phyloP scores from a whole-genome alignment of 2,888 invertebrate genomes.

The Holacanthella duospinosa region DNA sequence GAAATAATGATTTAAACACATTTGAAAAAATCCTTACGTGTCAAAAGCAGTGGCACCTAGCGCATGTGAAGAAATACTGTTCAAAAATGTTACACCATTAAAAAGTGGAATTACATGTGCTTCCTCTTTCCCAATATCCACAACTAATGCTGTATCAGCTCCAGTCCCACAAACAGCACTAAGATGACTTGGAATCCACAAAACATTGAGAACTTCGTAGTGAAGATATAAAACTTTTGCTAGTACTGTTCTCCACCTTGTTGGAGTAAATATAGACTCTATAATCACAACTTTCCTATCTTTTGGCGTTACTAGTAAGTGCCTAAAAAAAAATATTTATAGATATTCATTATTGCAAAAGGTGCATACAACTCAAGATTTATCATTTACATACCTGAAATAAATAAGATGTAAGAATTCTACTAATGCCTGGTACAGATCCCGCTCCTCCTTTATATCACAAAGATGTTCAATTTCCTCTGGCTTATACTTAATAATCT shows the following conservation, averaged over 20 bases:
- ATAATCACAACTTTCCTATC: conserved; percentile 83
- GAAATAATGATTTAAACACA: background rate
- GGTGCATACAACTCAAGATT: background rate
- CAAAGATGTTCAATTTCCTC: conserved; percentile 50
- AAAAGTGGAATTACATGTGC: conserved; percentile 70
- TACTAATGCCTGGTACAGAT: conserved; percentile 73
- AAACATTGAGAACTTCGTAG: conserved; percentile 73
- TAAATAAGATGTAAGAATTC: conserved; percentile 79
- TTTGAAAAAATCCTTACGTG: conserved; percentile 45
- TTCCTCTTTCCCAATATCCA: conserved; percentile 80
- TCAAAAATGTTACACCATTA: conserved; percentile 73
- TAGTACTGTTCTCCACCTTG: conserved; percentile 70
- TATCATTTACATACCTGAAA: conserved; percentile 56
- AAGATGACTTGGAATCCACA: conserved; percentile 76
- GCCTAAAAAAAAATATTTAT: conserved; percentile 47
- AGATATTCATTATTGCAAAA: background rate
- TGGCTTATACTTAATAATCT: conserved; percentile 43
- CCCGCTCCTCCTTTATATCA: conserved; percentile 53
- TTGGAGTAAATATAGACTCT: conserved; percentile 75
- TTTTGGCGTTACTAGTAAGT: conserved; percentile 82
- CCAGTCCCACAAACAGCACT: conserved; percentile 74
- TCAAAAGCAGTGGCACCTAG: conserved; percentile 64
- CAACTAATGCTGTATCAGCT: conserved; percentile 64
- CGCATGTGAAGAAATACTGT: conserved; percentile 69
- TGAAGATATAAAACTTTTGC: conserved; percentile 85